Evolutionary conservation across 2,797 vertebrate genomes (phyloP), one percentile per base, ranked within the genome.

Genomic region (Crenichthys baileyi): DNA sequence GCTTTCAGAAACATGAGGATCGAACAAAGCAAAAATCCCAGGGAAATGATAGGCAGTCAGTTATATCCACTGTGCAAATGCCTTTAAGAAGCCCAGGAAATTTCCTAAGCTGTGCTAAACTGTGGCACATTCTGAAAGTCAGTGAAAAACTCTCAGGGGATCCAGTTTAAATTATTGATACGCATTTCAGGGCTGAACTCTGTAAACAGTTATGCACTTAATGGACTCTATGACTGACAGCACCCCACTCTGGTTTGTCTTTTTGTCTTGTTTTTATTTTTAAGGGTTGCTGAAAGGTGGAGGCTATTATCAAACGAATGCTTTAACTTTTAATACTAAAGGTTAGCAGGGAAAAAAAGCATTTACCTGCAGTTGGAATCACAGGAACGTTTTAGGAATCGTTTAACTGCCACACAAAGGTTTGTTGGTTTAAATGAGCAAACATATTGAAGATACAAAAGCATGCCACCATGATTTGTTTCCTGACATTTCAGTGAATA

Each of bases 161-260:
- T 89, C 78, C 76, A 36, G 73, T 81, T 84, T 95, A 89, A 95
- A 95, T 95, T 91, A 94, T 95, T 85, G 70, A 94, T 94, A 92
- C 89, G 85, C 90, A 90, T 89, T 92, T 94, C 93, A 94, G 91
- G 84, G 85, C 89, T 86, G 85, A 90, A 86, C 86, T 91, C 91
- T 90, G 90, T 92, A 92, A 94, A 94, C 93, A 91, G 92, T 92
- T 94, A 91, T 92, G 87, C 89, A 89, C 92, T 93, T 94, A 92
- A 93, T 92, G 91, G 92, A 91, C 79, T 88, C 73, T 81, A 85
- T 94, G 93, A 94, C 84, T 94, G 94, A 94, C 93, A 93, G 91
- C 75, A 65, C 22, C 77, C 76, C 18, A 51, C 75, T 79, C 75
- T 73, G 8, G 77, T 82, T 67, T 77, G 70, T 56, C 5, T 1